These are phyloP conservation scores for Macrobrachium nipponense DNA, from an alignment of 1,140 invertebrate species.

Conservation along the genomic window DNA sequence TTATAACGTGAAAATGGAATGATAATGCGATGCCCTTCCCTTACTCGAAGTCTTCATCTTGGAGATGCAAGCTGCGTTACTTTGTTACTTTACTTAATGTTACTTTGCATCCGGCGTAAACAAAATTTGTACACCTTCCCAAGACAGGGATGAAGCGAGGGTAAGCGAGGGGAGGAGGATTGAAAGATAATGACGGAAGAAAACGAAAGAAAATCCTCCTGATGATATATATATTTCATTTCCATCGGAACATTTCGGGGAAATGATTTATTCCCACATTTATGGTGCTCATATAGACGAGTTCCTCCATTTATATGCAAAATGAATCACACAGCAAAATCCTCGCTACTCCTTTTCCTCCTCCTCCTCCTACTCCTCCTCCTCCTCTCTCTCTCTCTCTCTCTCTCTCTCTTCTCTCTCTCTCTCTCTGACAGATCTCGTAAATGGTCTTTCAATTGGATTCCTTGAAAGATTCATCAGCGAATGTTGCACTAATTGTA, in stretches of 20 bases:
- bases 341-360: neutral
- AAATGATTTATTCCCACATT: conserved; percentile 38
- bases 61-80: too few relatives aligned
- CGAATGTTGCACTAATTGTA: neutral
- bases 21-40: too few relatives aligned
- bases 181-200: neutral
- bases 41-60: too few relatives aligned
- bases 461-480: neutral
- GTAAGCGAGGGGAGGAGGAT: neutral
- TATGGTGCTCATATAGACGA: conserved; percentile 31
- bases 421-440: neutral
- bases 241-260: conserved; percentile 35
- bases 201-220: neutral
- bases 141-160: neutral
- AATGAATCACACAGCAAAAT: conserved; percentile 35
- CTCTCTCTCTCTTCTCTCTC: neutral
- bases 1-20: too few relatives aligned
- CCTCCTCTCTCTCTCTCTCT: neutral
- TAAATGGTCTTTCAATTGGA: neutral
- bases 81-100: too few relatives aligned
- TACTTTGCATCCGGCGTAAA: neutral
- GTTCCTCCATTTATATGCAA: conserved; percentile 40
- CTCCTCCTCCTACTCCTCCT: neutral
- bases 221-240: conserved; percentile 31
- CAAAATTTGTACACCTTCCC: neutral